Evolutionary conservation across 2,888 invertebrate species (phyloP), one percentile per base, ranked within the genome.

Genomic region (Dendrolimus houi): DNA sequence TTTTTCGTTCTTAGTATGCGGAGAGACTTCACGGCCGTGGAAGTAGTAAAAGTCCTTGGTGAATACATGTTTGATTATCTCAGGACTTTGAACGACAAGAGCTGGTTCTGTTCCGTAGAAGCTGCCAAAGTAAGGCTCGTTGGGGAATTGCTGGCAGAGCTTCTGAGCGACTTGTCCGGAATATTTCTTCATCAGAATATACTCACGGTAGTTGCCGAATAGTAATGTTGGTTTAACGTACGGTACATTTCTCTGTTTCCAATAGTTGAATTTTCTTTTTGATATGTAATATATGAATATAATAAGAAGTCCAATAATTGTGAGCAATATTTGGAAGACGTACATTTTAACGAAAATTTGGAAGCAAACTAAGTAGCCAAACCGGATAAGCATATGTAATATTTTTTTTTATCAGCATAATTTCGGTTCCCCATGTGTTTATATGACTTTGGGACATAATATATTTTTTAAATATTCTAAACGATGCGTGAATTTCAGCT

Each of bases 31-130:
- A 53, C 85, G 72, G 17, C 79, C 72, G 57, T 68, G 82, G 65
- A 85, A 86, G 69, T 72, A 82, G 58, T 81, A 82, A 63, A 80
- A 85, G 56, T 86, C 83, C 57, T 82, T 83, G 0, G 79, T 74
- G 60, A 79, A 61, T 3, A 86, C 68, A 0, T 74, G 63, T 55
- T 83, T 86, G 17, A 85, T 64, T 2, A 82, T 53, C 2, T 79
- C 75, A 1, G 79, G 84, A 54, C 85, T 81, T 64, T 79, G 72
- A 2, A 85, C 60, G 40, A 29, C 29, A 29, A 29, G 29, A 29
- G 29, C 29, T 6, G 29, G 29, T 29, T 29, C 29, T 29, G 29
- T 29, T 3, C 29, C 29, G 29, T 29, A 82, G 58, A 70, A 86
- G 0, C 75, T 74, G 0, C 87, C 87, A 1, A 87, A 59, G 56